Conservation (phyloP, 2,797 vertebrate genomes). For the Melanotaenia maccullochi region DNA sequence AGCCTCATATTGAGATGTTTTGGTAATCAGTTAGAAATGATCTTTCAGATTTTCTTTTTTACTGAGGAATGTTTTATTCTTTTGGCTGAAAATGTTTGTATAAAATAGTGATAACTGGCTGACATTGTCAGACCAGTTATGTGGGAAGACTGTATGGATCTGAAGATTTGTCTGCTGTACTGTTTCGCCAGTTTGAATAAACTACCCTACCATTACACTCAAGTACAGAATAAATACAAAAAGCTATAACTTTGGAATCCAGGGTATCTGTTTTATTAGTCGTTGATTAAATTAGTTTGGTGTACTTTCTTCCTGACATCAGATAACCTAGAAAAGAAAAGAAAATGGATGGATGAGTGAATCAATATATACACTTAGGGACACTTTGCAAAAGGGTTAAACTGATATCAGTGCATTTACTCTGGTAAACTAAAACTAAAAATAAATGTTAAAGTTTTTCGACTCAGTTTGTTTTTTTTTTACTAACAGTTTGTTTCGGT, state of each 20-base stretch:
- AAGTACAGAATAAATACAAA: slow-evolving; percentile 1
- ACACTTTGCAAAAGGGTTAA: too few relatives aligned
- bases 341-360: too few relatives aligned
- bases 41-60: background rate
- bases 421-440: too few relatives aligned
- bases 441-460: too few relatives aligned
- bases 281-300: background rate
- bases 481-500: too few relatives aligned
- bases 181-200: background rate
- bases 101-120: slow-evolving; percentile 1
- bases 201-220: background rate
- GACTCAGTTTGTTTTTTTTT: too few relatives aligned
- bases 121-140: background rate
- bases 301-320: background rate
- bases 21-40: slow-evolving; percentile 20
- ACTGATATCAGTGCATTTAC: too few relatives aligned
- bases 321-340: background rate
- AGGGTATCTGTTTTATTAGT: background rate
- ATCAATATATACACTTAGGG: too few relatives aligned
- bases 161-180: background rate
- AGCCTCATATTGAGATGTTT: slow-evolving; percentile 38
- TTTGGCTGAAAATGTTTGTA: background rate
- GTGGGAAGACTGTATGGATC: background rate
- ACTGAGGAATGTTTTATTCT: too few relatives aligned
- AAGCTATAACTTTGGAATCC: background rate